Evolutionary conservation across 2,113 vertebrate genomes (phyloP), one percentile per base, ranked within the genome.

Genomic region (Crocuta crocuta): DNA sequence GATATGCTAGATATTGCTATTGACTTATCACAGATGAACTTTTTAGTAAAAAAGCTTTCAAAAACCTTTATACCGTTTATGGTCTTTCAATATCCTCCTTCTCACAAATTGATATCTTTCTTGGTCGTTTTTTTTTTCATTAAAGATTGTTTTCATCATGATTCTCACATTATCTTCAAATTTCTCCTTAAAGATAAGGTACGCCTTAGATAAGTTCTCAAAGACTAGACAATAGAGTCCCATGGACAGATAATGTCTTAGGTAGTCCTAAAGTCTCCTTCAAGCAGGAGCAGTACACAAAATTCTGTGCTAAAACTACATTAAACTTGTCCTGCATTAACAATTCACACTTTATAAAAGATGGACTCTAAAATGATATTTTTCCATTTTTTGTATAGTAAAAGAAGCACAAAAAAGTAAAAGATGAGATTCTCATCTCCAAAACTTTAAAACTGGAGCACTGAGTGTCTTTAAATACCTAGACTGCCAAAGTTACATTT

Each of bases 171-270:
- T 65, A 28, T 86, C 84, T 92, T 83, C 65, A 74, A 28, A 93
- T 86, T 87, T 91, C 86, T 91, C 82, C 88, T 90, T 53, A 84
- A 87, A n/a, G 23, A 92, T 91, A 94, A 85, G 9, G 23, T 28
- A 53, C 45, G 26, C 45, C 39, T 90, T 63, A 35, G 33, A 86
- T 88, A 92, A 91, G 24, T 53, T 80, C 43, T 85, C 89, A 84
- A 91, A 91, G 79, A 87, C 28, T 33, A 90, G 19, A 91, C 3
- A 78, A 35, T 23, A 82, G 15, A 81, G 24, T 33, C 33, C 11
- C n/a, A 63, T 68, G 28, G 12, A 61, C 28, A 68, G 33, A 33
- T 89, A 48, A 70, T 39, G 73, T 31, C 70, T 88, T 90, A 15
- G 16, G 80, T 33, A 65, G 28, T 61, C n/a, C 13, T 58, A 96